A percentile compares a stretch with the other conserved stretches of the same genome.
These are phyloP conservation scores for Caenorhabditis sulstoni DNA, from an alignment of 2,888 invertebrate genomes.

Conservation along the genomic window DNA sequence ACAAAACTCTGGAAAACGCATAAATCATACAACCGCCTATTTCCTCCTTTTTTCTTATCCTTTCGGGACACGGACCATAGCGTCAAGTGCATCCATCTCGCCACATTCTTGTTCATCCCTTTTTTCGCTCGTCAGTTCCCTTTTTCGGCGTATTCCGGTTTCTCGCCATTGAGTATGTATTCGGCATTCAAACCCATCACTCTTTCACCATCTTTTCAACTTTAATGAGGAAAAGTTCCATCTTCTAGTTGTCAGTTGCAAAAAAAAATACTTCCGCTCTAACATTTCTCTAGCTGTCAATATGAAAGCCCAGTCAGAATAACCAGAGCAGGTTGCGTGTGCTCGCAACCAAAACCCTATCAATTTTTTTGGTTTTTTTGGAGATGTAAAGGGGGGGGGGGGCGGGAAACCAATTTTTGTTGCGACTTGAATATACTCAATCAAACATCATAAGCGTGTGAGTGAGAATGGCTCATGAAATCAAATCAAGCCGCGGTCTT, in stretches of 20 bases:
- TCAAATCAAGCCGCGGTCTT: constrained; percentile 19
- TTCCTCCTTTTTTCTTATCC: constrained; percentile 14
- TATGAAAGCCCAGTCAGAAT: not conserved
- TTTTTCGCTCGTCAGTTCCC: constrained; percentile 1
- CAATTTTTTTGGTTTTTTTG: not conserved
- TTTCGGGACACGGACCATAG: constrained; percentile 27
- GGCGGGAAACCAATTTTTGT: not conserved
- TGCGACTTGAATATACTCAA: constrained; percentile 21
- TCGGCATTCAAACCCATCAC: constrained; percentile 27
- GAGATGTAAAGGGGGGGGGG: too few species aligned
- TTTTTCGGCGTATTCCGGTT: not conserved
- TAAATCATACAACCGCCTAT: constrained; percentile 22
- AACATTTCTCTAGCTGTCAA: not conserved
- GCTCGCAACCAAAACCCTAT: constrained; percentile 10
- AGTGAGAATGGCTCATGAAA: not conserved
- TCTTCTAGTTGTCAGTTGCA: not conserved
- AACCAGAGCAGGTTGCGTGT: constrained; percentile 16
- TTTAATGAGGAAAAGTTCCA: constrained; percentile 24
- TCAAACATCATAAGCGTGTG: constrained; percentile 22
- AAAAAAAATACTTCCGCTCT: not conserved
- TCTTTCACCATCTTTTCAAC: constrained; percentile 1
- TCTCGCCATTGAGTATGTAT: constrained; percentile 13
- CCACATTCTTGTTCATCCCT: constrained; percentile 17
- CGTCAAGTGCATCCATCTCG: constrained; percentile 40
- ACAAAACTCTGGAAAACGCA: constrained; percentile 28